Evolutionary conservation across 2,888 invertebrate genomes (phyloP), one percentile per base, ranked within the genome.

Genomic region (Sminthurides aquaticus): DNA sequence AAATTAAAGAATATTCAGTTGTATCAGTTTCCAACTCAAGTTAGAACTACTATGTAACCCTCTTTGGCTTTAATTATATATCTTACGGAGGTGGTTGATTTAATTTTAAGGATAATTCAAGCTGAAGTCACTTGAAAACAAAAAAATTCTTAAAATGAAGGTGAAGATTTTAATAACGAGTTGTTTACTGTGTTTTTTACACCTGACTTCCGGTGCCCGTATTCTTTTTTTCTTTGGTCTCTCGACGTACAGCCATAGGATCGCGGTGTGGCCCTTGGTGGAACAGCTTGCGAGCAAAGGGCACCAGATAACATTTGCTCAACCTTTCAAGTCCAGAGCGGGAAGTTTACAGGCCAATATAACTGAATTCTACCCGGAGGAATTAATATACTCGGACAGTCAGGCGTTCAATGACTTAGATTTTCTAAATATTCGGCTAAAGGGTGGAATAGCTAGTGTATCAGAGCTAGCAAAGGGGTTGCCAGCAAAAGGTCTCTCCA

Each of bases 221-320:
- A 59, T 64, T 43, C 43, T 58, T 20, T 64, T 64, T 25, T 64
- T 64, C 27, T 64, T 64, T 52, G 64, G 54, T 22, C 18, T 64
- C 1, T 58, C 58, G 29, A 64, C 64, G n/a, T 64, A 64, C 59
- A 52, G 56, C 59, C 62, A 56, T 62, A n/a, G 64, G 34, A 64
- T 64, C 20, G 29, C 54, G 8, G 64, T 64, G 18, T 64, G 64
- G 65, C 65, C 65, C 3, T 25, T 67, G 15, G 64, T 62, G 11
- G 67, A 65, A 49, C 58, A 63, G 3, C 56, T 71, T 3, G 69
- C 60, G 2, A 66, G 65, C n/a, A 66, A 63, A 25, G 66, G 66
- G 55, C 71, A 71, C 58, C 43, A 64, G 5, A 67, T 71, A 2
- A 68, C 71, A 18, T 71, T 71, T 57, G 57, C 67, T 5, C 70